Evolutionary conservation across 2,888 invertebrate species (phyloP), one percentile per base, ranked within the genome.

Genomic region (Agonopterix heracliana): DNA sequence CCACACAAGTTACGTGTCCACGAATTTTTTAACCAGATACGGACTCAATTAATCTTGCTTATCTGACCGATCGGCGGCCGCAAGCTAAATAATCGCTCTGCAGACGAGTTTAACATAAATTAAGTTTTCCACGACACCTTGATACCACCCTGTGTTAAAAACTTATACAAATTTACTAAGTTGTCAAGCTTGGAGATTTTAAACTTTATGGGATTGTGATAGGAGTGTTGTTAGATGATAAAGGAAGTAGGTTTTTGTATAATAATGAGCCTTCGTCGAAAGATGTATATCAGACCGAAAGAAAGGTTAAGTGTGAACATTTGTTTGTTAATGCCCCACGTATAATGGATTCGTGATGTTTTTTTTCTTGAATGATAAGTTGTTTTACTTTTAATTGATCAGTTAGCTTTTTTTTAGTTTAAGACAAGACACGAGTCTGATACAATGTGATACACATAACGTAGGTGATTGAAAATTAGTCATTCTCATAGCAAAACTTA

Each of bases 291-390:
- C 84, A 68, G 68, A 65, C 69, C 68, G 71, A 80, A 81, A 84
- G 83, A 83, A 82, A 86, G 84, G 86, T 86, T 85, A 85, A 86
- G 85, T 86, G 87, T 86, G 82, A 86, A 86, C 86, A 86, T 86
- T 86, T 86, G 87, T 87, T 86, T 83, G 85, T 85, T 82, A 85
- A 86, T 84, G 82, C 77, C 73, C 75, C 26, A 75, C 73, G 76
- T 81, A 74, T 86, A 85, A 84, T 84, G 85, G 78, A 81, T 83
- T 80, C 76, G 72, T 74, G 76, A 62, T 57, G 69, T 78, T 82
- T 75, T 74, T 78, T 66, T 70, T 66, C 70, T 61, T 60, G 68
- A 68, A 75, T 81, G 82, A 82, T 81, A 81, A 80, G 81, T 82
- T 79, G 80, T 77, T 81, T 76, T 63, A 60, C 64, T 73, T 66